A percentile compares a stretch with the other conserved stretches of the same genome.
Conservation (phyloP, 2,888 invertebrate species). For the Epistrophe eligans region DNA sequence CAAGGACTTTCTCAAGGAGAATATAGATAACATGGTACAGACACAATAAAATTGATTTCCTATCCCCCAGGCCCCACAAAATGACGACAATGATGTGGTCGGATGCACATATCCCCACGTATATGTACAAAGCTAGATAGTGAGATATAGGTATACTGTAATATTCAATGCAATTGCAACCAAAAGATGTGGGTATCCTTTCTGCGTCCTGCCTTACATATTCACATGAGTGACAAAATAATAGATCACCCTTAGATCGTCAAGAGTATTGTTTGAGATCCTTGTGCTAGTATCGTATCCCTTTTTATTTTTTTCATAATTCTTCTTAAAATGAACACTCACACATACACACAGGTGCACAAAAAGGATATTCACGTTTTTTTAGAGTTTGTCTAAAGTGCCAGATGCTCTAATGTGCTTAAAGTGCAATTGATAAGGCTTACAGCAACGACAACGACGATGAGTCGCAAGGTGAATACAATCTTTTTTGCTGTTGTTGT, state of each 20-base stretch:
- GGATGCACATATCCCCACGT: constrained; percentile 31
- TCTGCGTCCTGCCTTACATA: constrained; percentile 42
- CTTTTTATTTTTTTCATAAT: constrained; percentile 53
- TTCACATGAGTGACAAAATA: constrained; percentile 61
- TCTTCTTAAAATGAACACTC: constrained; percentile 11
- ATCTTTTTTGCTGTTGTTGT: constrained; percentile 36
- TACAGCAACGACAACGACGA: constrained; percentile 29
- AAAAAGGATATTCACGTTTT: constrained; percentile 64
- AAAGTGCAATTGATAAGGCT: constrained; percentile 73
- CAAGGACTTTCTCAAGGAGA: constrained; percentile 44
- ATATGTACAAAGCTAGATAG: not conserved
- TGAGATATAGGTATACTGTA: not conserved
- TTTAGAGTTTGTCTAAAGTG: constrained; percentile 57
- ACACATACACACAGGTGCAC: constrained; percentile 33
- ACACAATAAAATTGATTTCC: constrained; percentile 49
- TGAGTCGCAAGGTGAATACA: constrained; percentile 59
- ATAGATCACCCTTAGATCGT: constrained; percentile 62
- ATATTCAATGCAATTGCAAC: constrained; percentile 53
- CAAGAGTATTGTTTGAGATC: constrained; percentile 68
- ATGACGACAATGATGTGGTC: constrained; percentile 37
- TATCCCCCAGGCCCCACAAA: not conserved
- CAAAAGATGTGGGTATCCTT: constrained; percentile 41
- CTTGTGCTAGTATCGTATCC: constrained; percentile 41
- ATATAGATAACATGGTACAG: constrained; percentile 23
- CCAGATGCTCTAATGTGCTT: constrained; percentile 74